Evolutionary conservation across 2,113 vertebrate genomes (phyloP).

Genomic region (Ictalurus punctatus): DNA sequence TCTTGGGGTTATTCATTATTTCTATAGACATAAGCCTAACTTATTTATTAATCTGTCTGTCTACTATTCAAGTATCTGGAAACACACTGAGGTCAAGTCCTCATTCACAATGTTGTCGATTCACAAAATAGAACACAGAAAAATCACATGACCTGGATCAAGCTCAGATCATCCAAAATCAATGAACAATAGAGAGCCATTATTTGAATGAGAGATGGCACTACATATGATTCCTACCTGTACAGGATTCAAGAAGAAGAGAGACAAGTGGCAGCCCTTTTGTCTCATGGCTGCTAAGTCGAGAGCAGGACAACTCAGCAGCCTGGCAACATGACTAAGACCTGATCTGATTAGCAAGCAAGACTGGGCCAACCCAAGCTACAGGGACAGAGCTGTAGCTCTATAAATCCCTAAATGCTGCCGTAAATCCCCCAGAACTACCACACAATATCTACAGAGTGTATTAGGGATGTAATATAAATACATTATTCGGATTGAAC

Average conservation of each 20-base stretch:
- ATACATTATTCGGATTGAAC: background rate
- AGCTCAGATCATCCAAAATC: background rate
- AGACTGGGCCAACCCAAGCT: conserved; percentile 61
- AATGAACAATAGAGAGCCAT: background rate
- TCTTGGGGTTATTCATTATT: background rate
- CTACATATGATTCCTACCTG: conserved; percentile 64
- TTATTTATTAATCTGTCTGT: background rate
- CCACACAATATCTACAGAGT: background rate
- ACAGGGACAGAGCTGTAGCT: conserved; percentile 38
- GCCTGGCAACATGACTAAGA: conserved; percentile 48
- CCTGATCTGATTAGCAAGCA: conserved; percentile 67
- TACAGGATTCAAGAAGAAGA: conserved; percentile 72
- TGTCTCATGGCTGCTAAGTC: conserved; percentile 70
- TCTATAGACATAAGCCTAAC: background rate
- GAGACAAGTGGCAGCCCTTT: conserved; percentile 73
- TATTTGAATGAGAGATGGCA: background rate
- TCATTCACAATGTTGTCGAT: background rate
- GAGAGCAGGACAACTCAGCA: conserved; percentile 40
- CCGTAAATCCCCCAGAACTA: conserved; percentile 3
- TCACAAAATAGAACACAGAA: background rate
- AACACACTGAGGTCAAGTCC: background rate
- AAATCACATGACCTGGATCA: background rate
- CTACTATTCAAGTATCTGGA: background rate
- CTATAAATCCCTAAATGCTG: conserved; percentile 11
- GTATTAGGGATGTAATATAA: background rate